phyloP scores from a whole-genome alignment of 2,888 invertebrate species.

The Lissocephala sabroskyi region DNA sequence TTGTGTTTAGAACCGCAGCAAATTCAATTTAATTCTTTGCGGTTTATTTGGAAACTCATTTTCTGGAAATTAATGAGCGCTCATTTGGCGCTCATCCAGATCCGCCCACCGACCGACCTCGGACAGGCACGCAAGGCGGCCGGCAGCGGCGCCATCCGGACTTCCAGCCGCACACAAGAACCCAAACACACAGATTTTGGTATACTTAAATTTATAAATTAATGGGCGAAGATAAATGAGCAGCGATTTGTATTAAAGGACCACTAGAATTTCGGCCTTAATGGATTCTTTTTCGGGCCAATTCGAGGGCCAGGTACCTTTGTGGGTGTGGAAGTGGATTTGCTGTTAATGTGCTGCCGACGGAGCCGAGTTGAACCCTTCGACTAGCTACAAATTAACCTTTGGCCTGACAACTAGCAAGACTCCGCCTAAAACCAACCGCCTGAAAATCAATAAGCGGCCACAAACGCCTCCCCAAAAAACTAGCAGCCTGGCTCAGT shows the following conservation, averaged over 20 bases:
- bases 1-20: constrained; percentile 16
- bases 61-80: constrained; percentile 56
- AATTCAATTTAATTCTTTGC: constrained; percentile 50
- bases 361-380: constrained; percentile 27
- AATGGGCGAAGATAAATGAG: constrained; percentile 56
- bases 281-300: constrained; percentile 27
- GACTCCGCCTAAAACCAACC: constrained; percentile 13
- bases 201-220: constrained; percentile 48
- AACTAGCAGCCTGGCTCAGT: constrained; percentile 21
- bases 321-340: constrained; percentile 23
- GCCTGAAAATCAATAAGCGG: constrained; percentile 45
- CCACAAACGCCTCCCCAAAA: constrained; percentile 26
- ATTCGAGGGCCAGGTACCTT: constrained; percentile 40
- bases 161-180: neutral
- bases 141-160: constrained; percentile 1
- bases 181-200: constrained; percentile 19
- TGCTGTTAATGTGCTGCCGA: no score
- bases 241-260: constrained; percentile 49
- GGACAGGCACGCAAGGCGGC: constrained; percentile 34
- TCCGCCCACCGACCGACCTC: constrained; percentile 42
- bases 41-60: constrained; percentile 49
- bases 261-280: no score
- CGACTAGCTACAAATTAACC: constrained; percentile 51
- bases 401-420: constrained; percentile 20
- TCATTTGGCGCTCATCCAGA: constrained; percentile 49